A percentile compares a stretch with the other conserved stretches of the same genome.
Conservation (phyloP, 2,113 vertebrate species). For the Dasyornis broadbenti region DNA sequence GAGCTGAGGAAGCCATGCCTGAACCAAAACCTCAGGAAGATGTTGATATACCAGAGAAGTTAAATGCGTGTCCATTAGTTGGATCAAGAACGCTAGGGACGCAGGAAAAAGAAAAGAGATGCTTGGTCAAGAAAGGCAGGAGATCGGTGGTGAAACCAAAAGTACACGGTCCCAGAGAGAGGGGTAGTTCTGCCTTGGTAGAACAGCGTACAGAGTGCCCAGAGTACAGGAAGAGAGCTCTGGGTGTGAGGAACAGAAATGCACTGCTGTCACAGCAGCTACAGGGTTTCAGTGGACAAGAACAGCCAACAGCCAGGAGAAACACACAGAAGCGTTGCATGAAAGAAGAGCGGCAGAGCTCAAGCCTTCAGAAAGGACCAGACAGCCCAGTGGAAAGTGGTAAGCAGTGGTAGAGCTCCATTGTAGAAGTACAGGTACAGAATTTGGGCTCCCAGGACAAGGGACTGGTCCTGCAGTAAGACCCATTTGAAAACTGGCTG, state of each 20-base stretch:
- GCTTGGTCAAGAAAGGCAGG: background rate
- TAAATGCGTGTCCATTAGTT: background rate
- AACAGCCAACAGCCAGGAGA: background rate
- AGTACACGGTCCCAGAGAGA: background rate
- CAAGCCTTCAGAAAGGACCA: background rate
- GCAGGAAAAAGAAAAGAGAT: background rate
- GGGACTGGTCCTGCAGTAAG: background rate
- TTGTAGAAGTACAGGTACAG: background rate
- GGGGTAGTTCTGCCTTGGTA: background rate
- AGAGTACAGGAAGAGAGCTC: background rate
- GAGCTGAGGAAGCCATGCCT: background rate
- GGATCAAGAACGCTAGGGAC: background rate
- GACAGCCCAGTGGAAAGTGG: background rate
- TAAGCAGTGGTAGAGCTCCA: background rate
- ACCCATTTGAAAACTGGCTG: background rate
- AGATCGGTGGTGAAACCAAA: background rate
- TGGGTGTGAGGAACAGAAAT: background rate
- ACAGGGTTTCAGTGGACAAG: background rate
- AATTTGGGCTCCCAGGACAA: background rate
- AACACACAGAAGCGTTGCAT: accelerated
- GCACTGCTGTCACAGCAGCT: background rate
- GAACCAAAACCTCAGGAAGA: background rate
- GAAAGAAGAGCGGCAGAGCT: background rate
- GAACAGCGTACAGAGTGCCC: background rate
- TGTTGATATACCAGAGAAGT: background rate